A percentile compares a stretch with the other conserved stretches of the same genome.
Conservation (phyloP, 2,888 invertebrate genomes). For the Drosophila mettleri region DNA sequence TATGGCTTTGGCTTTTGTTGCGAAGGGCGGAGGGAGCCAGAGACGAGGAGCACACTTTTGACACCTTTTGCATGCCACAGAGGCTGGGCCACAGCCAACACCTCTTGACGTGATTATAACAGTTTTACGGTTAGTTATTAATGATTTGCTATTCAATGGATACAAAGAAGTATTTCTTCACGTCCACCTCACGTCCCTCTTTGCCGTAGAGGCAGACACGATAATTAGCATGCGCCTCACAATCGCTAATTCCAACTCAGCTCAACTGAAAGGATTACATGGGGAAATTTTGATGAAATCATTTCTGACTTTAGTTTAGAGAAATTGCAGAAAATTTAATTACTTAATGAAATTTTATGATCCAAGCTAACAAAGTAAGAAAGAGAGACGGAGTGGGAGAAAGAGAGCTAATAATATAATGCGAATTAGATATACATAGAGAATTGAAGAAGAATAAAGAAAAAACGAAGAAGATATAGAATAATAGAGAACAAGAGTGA, state of each 20-base stretch:
- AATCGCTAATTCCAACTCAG: neutral
- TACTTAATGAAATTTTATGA: neutral
- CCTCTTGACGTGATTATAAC: constrained; percentile 76
- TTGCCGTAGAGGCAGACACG: neutral
- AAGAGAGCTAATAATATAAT: no score
- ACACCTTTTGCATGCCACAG: constrained; percentile 64
- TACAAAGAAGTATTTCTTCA: constrained; percentile 18
- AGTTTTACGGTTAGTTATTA: constrained; percentile 74
- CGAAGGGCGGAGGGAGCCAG: neutral
- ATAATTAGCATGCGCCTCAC: constrained; percentile 40
- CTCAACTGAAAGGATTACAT: neutral
- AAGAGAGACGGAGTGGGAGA: no score
- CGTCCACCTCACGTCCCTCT: neutral
- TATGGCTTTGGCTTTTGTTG: neutral
- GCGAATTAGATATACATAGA: no score
- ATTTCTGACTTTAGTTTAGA: neutral
- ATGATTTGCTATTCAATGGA: constrained; percentile 62
- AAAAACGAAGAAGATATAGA: neutral
- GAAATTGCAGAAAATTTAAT: constrained; percentile 8
- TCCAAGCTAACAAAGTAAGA: no score
- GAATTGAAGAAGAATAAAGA: neutral
- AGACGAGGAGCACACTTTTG: constrained; percentile 52
- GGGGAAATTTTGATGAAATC: neutral
- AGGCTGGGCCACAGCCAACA: constrained; percentile 47
- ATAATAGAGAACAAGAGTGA: neutral